Conservation (phyloP, 2,888 invertebrate species). For the Ophraella communa region DNA sequence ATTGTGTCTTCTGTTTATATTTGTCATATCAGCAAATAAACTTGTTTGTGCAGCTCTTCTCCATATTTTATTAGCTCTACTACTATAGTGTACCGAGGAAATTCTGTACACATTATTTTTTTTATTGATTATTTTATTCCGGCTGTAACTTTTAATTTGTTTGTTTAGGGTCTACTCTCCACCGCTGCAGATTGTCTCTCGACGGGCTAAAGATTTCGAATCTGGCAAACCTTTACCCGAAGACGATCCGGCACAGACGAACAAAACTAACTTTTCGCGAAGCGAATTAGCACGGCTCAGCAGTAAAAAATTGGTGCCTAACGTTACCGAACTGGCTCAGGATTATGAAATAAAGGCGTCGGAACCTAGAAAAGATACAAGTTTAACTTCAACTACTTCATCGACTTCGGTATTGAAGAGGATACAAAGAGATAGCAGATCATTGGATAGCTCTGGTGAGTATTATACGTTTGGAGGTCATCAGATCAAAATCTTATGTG, state of each 20-base stretch:
- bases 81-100: too few relatives aligned
- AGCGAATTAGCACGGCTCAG: slow-evolving; percentile 71
- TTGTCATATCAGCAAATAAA: too few relatives aligned
- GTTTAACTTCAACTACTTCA: slow-evolving; percentile 46
- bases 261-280: slow-evolving; percentile 71
- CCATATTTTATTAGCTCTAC: too few relatives aligned
- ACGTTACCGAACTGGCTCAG: slow-evolving; percentile 74
- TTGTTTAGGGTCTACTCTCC: slow-evolving; percentile 54
- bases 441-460: slow-evolving; percentile 64
- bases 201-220: slow-evolving; percentile 77
- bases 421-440: slow-evolving; percentile 63
- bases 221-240: slow-evolving; percentile 67
- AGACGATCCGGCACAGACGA: slow-evolving; percentile 63
- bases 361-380: slow-evolving; percentile 49
- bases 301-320: slow-evolving; percentile 73
- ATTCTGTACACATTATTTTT: too few relatives aligned
- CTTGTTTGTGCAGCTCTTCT: too few relatives aligned
- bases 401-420: slow-evolving; percentile 46
- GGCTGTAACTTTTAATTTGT: background rate
- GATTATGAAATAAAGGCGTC: slow-evolving; percentile 73
- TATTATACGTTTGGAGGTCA: too few relatives aligned
- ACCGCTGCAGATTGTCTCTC: slow-evolving; percentile 72
- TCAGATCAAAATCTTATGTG: too few relatives aligned
- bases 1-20: too few relatives aligned
- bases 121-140: too few relatives aligned